Conservation (phyloP, 92 coral and sea anemone genomes). For the Meandrina meandrites region DNA sequence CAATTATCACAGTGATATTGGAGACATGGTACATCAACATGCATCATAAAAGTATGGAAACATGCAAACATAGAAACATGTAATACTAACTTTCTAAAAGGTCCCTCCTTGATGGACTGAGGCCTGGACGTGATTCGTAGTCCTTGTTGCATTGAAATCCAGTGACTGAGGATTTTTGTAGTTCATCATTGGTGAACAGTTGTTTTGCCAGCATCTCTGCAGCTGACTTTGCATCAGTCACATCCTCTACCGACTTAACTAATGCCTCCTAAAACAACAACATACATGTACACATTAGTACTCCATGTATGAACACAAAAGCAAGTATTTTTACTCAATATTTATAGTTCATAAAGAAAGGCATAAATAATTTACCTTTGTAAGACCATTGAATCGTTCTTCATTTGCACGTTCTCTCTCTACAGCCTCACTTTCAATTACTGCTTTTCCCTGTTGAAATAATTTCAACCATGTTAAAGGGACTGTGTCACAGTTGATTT, state of each 20-base stretch:
- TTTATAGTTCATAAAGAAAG: too few relatives aligned
- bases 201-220: constrained; percentile 18
- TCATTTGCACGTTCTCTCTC: neutral
- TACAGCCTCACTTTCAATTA: neutral
- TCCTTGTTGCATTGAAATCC: constrained; percentile 40
- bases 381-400: neutral
- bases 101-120: constrained; percentile 36
- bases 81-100: constrained; percentile 32
- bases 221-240: constrained; percentile 36
- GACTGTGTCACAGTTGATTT: too few relatives aligned
- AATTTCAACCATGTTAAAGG: neutral
- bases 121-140: constrained; percentile 20
- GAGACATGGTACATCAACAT: neutral
- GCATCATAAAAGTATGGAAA: neutral
- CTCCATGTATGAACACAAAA: too few relatives aligned
- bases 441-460: constrained; percentile 19
- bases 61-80: neutral
- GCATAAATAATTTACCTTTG: neutral
- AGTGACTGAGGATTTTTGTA: constrained; percentile 30
- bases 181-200: constrained; percentile 26
- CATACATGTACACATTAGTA: too few relatives aligned
- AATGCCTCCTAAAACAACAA: constrained; percentile 8
- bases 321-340: too few relatives aligned
- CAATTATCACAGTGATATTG: too few relatives aligned
- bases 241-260: neutral